These are phyloP conservation scores for Drosophila kanapiae DNA, from an alignment of 1,140 invertebrate genomes.

Conservation along the genomic window DNA sequence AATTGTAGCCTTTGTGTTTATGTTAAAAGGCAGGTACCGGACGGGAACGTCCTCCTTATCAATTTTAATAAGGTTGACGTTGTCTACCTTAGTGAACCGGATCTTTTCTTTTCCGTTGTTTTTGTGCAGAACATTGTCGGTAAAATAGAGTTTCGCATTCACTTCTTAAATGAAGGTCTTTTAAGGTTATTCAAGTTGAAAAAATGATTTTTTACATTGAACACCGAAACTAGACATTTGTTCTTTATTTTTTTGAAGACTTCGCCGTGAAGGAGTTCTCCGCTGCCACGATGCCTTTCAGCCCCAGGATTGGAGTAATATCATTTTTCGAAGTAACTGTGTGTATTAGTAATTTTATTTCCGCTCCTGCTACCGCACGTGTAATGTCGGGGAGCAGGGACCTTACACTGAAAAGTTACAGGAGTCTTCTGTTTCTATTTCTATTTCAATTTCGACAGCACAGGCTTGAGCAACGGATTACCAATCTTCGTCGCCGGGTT, in stretches of 20 bases:
- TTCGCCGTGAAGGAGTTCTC: not conserved
- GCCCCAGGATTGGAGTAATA: not conserved
- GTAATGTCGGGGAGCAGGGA: too few relatives aligned
- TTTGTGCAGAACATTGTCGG: not conserved
- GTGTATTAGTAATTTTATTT: too few relatives aligned
- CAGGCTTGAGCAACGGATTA: too few relatives aligned
- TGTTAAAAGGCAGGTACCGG: not conserved
- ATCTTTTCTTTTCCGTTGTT: slow-evolving; percentile 4
- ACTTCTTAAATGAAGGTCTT: slow-evolving; percentile 11
- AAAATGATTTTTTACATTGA: too few relatives aligned
- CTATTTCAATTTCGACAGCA: too few relatives aligned
- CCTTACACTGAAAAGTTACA: too few relatives aligned
- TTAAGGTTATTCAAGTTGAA: not conserved
- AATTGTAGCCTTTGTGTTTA: too few relatives aligned
- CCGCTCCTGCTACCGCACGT: too few relatives aligned
- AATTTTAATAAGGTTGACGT: slow-evolving; percentile 13
- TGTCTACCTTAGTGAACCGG: slow-evolving; percentile 8
- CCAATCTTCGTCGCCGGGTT: too few relatives aligned
- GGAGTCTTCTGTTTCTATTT: too few relatives aligned
- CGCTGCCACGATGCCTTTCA: slow-evolving; percentile 7
- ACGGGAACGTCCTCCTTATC: slow-evolving; percentile 19
- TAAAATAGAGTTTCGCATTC: slow-evolving; percentile 13
- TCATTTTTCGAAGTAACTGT: too few relatives aligned
- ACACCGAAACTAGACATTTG: too few relatives aligned
- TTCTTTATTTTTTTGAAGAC: not conserved